A percentile compares a stretch with the other conserved stretches of the same genome.
Conservation (phyloP, 2,888 invertebrate genomes). For the Beris morrisii region DNA sequence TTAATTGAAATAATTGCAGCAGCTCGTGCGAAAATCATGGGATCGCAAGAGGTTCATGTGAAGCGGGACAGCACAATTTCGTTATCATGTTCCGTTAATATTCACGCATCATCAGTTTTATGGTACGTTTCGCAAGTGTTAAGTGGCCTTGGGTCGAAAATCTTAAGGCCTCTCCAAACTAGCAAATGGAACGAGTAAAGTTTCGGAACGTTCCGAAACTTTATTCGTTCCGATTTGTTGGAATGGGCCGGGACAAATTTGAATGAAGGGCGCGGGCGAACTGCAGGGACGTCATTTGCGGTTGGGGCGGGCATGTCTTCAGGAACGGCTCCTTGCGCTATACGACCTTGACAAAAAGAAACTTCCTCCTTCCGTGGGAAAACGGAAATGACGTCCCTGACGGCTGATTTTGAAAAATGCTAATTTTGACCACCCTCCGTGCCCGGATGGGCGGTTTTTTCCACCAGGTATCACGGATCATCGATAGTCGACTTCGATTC, state of each 20-base stretch:
- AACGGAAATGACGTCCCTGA: not conserved
- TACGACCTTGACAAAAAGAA: no score
- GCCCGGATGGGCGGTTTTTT: not conserved
- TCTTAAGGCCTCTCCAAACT: no score
- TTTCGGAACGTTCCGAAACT: no score
- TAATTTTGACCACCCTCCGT: not conserved
- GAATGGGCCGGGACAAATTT: no score
- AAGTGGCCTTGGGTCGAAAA: not conserved
- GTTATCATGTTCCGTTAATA: constrained; percentile 83
- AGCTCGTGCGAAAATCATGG: constrained; percentile 82
- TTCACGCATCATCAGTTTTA: constrained; percentile 75
- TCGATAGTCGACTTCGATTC: constrained; percentile 83
- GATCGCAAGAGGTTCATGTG: constrained; percentile 84
- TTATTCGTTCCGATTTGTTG: no score
- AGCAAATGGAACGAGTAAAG: no score
- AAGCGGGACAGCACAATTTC: constrained; percentile 90
- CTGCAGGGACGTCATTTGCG: no score
- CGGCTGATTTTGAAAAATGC: not conserved
- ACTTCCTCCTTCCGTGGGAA: no score
- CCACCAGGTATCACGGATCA: constrained; percentile 75
- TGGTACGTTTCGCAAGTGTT: constrained; percentile 59
- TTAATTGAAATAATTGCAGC: constrained; percentile 59
- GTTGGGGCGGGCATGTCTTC: no score
- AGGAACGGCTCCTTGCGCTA: no score
- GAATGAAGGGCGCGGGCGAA: no score